Base-by-base conservation (phyloP, 2,797 vertebrate species). In the Enteromius treurensis region DNA sequence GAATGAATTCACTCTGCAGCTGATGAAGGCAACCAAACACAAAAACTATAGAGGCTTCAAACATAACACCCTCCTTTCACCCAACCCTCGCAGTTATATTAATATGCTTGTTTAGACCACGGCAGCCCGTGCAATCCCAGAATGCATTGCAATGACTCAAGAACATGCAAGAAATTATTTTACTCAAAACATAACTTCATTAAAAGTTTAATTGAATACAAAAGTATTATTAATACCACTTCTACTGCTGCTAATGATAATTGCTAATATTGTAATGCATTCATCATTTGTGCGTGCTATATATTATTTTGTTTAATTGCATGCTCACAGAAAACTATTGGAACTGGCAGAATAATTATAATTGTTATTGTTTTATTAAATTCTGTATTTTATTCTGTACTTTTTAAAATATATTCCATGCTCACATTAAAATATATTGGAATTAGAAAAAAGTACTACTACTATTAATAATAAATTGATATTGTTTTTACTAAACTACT, bases 1-100 rank as follows among this genome's bases (percentile, higher is more conserved):
- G 95, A 74, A 96, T 96, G 90, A 95, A 96, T 86, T 96, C 95
- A 84, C 89, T 95, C 89, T 95, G 95, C n/a, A 96, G 92, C 95
- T 96, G 89, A 83, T 65, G 62, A 10, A 75, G 37, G 65, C 29
- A 19, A 53, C 1, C 7, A 77, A 79, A 77, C 11, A 67, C 15
- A 9, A 17, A 62, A 15, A 62, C 60, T 15, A 5, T 0, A 29
- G 23, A 58, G 9, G 10, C 3, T 23, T 23, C n/a, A 32, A 53
- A 4, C 5, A 0, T 1, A 6, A 60, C n/a, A 32, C 60, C 17
- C 32, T 45, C 40, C 15, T 23, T 13, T 64, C 4, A 47, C 60
- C 1, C 9, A 42, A 42, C 34, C 67, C 37, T 8, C 2, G 0
- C 17, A 64, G 11, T 17, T 29, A 62, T 77, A 37, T 11, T 1